Percentiles rank a stretch among this genome's conserved stretches.
Conservation (phyloP, 1,140 invertebrate genomes). For the Teleogryllus occipitalis region DNA sequence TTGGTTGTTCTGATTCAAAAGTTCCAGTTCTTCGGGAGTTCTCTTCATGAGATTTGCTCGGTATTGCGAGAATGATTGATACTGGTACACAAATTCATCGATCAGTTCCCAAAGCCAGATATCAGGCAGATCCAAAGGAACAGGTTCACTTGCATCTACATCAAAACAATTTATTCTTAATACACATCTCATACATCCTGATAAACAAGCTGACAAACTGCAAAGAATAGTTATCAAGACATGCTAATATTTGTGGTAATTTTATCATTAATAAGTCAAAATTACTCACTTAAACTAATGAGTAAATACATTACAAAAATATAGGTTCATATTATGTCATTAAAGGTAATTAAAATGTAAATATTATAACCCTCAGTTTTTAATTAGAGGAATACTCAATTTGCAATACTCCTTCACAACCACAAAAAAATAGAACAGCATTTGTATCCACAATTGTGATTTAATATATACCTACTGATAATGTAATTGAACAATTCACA, state of each 20-base stretch:
- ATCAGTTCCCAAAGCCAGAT: slow-evolving; percentile 99
- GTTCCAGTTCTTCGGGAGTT: slow-evolving; percentile 70
- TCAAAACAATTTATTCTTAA: background rate
- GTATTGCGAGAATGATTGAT: slow-evolving; percentile 92
- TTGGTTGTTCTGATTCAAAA: slow-evolving; percentile 69
- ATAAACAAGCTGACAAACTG: no score
- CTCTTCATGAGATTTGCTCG: slow-evolving; percentile 80
- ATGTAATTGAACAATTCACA: slow-evolving; percentile 97
- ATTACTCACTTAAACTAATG: no score
- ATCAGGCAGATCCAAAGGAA: slow-evolving; percentile 89
- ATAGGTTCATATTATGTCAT: background rate
- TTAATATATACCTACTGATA: slow-evolving; percentile 26
- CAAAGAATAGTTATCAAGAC: no score
- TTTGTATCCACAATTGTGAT: background rate
- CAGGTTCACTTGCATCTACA: slow-evolving; percentile 72
- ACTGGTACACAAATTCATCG: slow-evolving; percentile 94
- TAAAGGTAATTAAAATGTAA: background rate
- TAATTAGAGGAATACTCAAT: background rate
- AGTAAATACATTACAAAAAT: background rate
- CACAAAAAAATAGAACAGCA: background rate
- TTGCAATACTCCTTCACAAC: background rate
- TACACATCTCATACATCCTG: no score
- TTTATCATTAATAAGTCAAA: no score
- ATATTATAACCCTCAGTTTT: background rate
- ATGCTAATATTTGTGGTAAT: no score